These are phyloP conservation scores for Atethmia centrago DNA, from an alignment of 2,888 invertebrate species.

Conservation along the genomic window DNA sequence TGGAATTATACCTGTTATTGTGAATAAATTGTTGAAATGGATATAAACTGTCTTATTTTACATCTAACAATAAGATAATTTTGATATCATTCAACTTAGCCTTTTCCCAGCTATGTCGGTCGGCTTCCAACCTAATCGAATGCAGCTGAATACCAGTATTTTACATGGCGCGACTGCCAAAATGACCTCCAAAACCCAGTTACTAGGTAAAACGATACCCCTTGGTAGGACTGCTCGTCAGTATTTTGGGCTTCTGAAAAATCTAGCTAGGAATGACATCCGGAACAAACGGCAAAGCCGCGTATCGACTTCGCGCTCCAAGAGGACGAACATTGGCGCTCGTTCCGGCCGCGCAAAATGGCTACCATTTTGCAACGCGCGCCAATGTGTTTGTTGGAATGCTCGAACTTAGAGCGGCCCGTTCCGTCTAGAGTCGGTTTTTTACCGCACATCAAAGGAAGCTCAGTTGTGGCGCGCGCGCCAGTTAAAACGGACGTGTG, in stretches of 20 bases:
- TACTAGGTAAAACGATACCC: not conserved
- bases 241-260: not conserved
- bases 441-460: too few species aligned
- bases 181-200: not conserved
- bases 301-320: too few species aligned
- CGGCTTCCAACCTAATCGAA: not conserved
- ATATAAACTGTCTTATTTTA: slow-evolving; percentile 58
- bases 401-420: too few species aligned
- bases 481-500: too few species aligned
- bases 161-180: not conserved
- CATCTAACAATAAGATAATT: not conserved
- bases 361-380: too few species aligned
- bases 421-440: too few species aligned
- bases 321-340: too few species aligned
- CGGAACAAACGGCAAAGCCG: not conserved
- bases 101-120: not conserved
- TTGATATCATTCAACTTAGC: not conserved
- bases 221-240: not conserved
- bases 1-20: slow-evolving; percentile 85
- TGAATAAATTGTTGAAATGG: slow-evolving; percentile 83
- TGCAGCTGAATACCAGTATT: not conserved
- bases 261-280: not conserved
- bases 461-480: too few species aligned
- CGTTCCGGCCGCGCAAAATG: too few species aligned
- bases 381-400: too few species aligned